phyloP scores from a whole-genome alignment of 2,888 invertebrate genomes.

The Cremastinae sp. region DNA sequence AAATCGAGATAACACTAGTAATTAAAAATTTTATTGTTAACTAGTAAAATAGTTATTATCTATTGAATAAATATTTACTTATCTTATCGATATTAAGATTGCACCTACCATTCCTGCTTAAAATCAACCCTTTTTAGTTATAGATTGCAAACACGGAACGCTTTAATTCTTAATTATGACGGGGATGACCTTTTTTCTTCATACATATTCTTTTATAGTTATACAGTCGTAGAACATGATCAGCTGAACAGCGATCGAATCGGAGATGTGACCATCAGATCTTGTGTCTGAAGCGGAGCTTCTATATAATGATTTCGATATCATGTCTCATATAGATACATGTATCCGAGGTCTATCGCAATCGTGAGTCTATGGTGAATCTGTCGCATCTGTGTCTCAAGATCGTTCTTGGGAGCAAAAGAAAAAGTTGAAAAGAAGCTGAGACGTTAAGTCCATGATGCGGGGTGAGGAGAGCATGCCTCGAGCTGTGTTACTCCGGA shows the following conservation, averaged over 20 bases:
- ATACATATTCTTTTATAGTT: conserved; percentile 10
- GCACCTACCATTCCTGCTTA: too few relatives aligned
- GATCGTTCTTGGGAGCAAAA: conserved; percentile 1
- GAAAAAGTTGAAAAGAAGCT: conserved; percentile 12
- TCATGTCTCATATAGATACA: conserved; percentile 16
- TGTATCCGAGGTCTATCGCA: conserved; percentile 7
- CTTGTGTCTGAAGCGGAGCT: conserved; percentile 36
- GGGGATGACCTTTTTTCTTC: conserved; percentile 21
- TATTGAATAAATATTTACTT: too few relatives aligned
- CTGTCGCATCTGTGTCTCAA: conserved; percentile 11
- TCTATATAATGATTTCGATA: conserved; percentile 20
- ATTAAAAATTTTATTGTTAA: too few relatives aligned
- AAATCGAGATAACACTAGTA: too few relatives aligned
- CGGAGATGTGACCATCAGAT: conserved; percentile 32
- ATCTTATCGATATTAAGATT: too few relatives aligned
- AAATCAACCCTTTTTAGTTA: too few relatives aligned
- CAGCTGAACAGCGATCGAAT: conserved; percentile 46
- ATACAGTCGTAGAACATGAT: conserved; percentile 24
- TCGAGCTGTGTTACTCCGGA: conserved; percentile 61
- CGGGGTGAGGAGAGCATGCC: conserved; percentile 23
- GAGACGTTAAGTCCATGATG: neutral
- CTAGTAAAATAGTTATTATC: too few relatives aligned
- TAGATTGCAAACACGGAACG: neutral
- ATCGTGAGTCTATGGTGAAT: conserved; percentile 21
- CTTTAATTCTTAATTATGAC: conserved; percentile 39